Evolutionary conservation across 2,113 vertebrate genomes (phyloP).

Genomic region (Zosterops lateralis): DNA sequence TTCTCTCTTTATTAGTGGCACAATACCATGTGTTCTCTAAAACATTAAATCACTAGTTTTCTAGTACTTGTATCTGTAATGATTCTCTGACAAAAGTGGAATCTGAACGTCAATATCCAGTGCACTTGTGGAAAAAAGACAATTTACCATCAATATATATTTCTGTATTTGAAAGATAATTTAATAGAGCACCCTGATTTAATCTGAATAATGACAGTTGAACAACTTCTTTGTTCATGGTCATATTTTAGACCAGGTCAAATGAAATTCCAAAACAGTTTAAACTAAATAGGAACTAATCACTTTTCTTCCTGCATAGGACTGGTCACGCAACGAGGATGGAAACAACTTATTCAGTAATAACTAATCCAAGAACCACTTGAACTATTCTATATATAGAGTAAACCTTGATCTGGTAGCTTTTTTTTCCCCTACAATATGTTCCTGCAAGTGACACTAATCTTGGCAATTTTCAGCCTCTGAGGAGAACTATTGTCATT

Average conservation of each 20-base stretch:
- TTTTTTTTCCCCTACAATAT: not conserved
- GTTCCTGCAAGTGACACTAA: not conserved
- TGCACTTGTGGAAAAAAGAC: not conserved
- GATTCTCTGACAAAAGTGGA: not conserved
- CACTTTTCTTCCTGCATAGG: not conserved
- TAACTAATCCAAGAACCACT: not conserved
- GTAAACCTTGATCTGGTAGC: not conserved
- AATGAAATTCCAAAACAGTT: not conserved
- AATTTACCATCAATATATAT: not conserved
- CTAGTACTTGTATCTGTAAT: not conserved
- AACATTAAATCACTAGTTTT: not conserved
- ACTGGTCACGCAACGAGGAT: not conserved
- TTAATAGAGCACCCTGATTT: not conserved
- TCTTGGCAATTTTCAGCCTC: not conserved
- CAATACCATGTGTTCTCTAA: not conserved
- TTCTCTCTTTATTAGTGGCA: not conserved
- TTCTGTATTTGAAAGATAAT: not conserved
- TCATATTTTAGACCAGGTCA: not conserved
- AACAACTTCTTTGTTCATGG: not conserved
- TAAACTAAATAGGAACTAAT: not conserved
- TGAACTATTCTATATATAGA: not conserved
- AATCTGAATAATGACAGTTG: not conserved
- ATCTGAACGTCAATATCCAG: not conserved
- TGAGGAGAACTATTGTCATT: constrained; percentile 6
- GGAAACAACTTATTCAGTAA: not conserved